These are phyloP conservation scores for Candidula unifasciata DNA, from an alignment of 2,888 invertebrate species.

Conservation along the genomic window DNA sequence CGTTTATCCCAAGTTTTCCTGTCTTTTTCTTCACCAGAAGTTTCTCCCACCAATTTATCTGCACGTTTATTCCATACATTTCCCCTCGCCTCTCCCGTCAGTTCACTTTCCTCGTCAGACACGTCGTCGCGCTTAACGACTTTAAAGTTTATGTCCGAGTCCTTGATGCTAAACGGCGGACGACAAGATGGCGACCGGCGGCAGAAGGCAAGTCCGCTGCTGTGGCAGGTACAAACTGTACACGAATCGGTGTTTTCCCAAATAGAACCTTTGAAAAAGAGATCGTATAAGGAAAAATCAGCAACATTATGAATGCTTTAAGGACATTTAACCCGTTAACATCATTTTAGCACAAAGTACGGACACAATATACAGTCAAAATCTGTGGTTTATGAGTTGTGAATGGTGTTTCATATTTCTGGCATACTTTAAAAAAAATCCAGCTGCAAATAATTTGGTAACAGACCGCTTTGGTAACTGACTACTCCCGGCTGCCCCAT, in stretches of 20 bases:
- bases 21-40: not conserved
- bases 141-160: not conserved
- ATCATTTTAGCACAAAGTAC: no score
- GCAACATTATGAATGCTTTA: no score
- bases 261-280: conserved; percentile 26
- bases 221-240: conserved; percentile 42
- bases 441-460: no score
- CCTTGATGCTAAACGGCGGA: conserved; percentile 25
- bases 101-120: not conserved
- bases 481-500: no score
- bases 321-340: no score
- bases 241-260: conserved; percentile 42
- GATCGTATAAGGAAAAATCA: no score
- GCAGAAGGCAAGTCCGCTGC: conserved; percentile 47
- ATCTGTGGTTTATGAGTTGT: no score
- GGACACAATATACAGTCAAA: no score
- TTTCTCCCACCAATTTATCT: not conserved
- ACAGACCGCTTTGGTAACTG: no score
- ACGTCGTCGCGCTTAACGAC: not conserved
- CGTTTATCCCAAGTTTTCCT: no score
- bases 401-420: no score
- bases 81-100: not conserved
- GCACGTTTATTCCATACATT: not conserved
- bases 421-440: no score
- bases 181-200: conserved; percentile 24